Percentiles rank a stretch among this genome's conserved stretches.
phyloP scores from a whole-genome alignment of 2,797 vertebrate species.

The Apogon hyalosoma region DNA sequence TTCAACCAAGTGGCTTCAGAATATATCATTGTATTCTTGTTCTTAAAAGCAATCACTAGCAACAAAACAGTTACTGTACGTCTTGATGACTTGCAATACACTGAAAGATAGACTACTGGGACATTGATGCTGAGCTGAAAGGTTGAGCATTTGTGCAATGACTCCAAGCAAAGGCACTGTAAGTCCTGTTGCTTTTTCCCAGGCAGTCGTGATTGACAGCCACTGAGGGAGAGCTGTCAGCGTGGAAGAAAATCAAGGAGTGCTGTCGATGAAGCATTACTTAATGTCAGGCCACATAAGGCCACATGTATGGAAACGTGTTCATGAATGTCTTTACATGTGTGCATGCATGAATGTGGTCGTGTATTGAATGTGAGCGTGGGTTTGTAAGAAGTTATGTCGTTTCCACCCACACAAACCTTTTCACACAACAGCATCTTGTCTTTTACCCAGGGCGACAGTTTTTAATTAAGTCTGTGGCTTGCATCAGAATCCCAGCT shows the following conservation, averaged over 20 bases:
- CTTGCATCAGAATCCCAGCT: conserved; percentile 45
- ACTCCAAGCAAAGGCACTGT: conserved; percentile 20
- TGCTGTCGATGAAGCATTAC: conserved; percentile 32
- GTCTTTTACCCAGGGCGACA: conserved; percentile 36
- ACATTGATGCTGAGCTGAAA: conserved; percentile 6
- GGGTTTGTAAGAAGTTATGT: conserved; percentile 37
- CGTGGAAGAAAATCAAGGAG: conserved; percentile 36
- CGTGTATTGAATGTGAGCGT: not conserved
- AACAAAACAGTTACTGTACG: conserved; percentile 3
- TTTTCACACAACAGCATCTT: conserved; percentile 33
- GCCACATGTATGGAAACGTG: conserved; percentile 10
- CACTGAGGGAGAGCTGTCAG: conserved; percentile 37
- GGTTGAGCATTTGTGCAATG: conserved; percentile 3
- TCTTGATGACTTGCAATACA: conserved; percentile 12
- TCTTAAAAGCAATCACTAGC: conserved; percentile 19
- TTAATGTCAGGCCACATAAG: conserved; percentile 34
- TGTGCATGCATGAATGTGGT: conserved; percentile 12
- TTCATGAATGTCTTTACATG: conserved; percentile 20
- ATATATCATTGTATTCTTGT: not conserved
- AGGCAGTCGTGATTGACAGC: conserved; percentile 55
- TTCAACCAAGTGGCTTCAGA: not conserved
- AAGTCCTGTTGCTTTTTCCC: conserved; percentile 27
- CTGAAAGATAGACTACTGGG: not conserved
- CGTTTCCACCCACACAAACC: conserved; percentile 39
- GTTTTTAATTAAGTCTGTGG: conserved; percentile 60